Percentiles rank a stretch among this genome's conserved stretches.
Evolutionary conservation across 2,888 invertebrate species (phyloP).

Genomic region (Eupithecia subfuscata): DNA sequence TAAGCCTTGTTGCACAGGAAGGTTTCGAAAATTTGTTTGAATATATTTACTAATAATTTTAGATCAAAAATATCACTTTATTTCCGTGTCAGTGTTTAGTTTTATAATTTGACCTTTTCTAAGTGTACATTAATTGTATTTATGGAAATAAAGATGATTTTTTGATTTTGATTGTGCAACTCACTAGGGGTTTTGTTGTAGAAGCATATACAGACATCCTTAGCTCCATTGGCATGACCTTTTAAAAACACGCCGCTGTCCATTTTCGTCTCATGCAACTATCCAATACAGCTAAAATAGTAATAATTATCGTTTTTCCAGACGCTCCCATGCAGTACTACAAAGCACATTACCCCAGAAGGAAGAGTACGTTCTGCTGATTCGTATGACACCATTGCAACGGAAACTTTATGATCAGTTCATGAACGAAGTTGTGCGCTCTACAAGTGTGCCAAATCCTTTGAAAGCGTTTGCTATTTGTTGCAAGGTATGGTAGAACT

Average conservation of each 20-base stretch:
- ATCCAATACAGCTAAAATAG: background rate
- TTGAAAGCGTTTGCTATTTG: constrained; percentile 99
- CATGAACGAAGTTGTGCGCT: constrained; percentile 95
- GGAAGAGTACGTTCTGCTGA: constrained; percentile 96
- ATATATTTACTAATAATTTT: no score
- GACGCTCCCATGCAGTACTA: constrained; percentile 95
- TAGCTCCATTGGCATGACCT: background rate
- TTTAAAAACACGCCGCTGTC: background rate
- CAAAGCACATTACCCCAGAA: constrained; percentile 97
- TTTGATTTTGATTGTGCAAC: no score
- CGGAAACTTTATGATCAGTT: constrained; percentile 95
- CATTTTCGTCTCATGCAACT: background rate
- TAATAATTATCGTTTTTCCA: constrained; percentile 49
- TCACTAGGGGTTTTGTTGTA: no score
- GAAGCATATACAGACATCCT: no score
- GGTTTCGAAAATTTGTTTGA: no score
- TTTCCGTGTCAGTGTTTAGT: no score
- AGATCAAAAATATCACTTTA: no score
- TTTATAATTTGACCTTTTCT: no score
- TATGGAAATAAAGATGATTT: no score
- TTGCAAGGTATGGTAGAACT: constrained; percentile 89
- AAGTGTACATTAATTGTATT: no score
- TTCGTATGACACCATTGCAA: constrained; percentile 95
- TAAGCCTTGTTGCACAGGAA: no score
- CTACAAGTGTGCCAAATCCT: constrained; percentile 95